A percentile compares a stretch with the other conserved stretches of the same genome.
phyloP scores from a whole-genome alignment of 2,113 vertebrate genomes.

The Platichthys stellatus region DNA sequence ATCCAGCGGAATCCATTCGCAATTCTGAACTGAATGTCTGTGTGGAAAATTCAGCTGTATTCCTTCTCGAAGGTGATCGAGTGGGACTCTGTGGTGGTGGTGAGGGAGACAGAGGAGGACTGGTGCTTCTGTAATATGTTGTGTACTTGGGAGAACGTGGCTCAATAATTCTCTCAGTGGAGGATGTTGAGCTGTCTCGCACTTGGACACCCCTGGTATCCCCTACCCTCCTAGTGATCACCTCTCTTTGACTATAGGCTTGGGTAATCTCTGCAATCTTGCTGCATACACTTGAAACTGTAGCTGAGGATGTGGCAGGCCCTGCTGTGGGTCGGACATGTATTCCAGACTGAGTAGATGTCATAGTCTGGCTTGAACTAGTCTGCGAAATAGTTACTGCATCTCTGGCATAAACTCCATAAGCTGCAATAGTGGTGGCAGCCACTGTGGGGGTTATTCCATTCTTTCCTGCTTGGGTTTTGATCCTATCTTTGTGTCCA shows the following conservation, averaged over 20 bases:
- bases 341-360: constrained; percentile 73
- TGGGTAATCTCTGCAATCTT: constrained; percentile 85
- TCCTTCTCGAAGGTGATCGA: constrained; percentile 81
- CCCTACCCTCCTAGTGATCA: constrained; percentile 76
- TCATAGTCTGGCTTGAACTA: constrained; percentile 77
- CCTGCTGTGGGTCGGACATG: constrained; percentile 73
- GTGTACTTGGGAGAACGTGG: constrained; percentile 83
- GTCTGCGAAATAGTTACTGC: constrained; percentile 82
- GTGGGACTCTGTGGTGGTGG: constrained; percentile 89
- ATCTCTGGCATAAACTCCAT: constrained; percentile 83
- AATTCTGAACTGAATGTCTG: constrained; percentile 87
- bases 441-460: constrained; percentile 79
- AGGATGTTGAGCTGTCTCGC: constrained; percentile 78
- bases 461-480: constrained; percentile 83
- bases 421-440: constrained; percentile 82
- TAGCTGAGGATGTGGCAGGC: constrained; percentile 71
- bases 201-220: constrained; percentile 75
- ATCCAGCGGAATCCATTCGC: constrained; percentile 66
- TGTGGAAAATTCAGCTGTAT: constrained; percentile 91
- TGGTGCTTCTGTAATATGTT: constrained; percentile 88
- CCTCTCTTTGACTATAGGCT: constrained; percentile 83
- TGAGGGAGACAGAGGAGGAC: constrained; percentile 90
- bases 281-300: constrained; percentile 81
- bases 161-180: constrained; percentile 73
- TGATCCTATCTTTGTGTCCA: constrained; percentile 85